Conservation (phyloP, 2,888 invertebrate genomes). For the Drosophila ustulata region DNA sequence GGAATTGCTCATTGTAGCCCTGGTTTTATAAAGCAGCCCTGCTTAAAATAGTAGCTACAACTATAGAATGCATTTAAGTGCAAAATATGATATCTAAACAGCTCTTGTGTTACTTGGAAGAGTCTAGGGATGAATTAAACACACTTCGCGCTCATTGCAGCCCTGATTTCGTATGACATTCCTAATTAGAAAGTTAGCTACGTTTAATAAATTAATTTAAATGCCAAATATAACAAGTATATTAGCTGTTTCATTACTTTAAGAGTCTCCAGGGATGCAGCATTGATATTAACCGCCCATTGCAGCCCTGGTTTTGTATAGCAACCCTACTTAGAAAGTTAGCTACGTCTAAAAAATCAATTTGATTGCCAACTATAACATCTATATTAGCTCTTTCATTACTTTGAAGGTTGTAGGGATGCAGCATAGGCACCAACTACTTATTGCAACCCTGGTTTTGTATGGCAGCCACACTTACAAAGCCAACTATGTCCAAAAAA, state of each 20-base stretch:
- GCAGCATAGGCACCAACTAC: too few relatives aligned
- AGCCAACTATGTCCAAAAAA: too few relatives aligned
- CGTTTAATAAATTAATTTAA: background rate
- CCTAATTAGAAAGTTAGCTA: background rate
- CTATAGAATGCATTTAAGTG: background rate
- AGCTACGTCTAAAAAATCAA: background rate
- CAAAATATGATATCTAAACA: background rate
- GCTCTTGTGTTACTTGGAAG: background rate
- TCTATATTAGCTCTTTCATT: background rate
- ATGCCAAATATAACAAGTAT: background rate
- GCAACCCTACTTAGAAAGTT: too few relatives aligned
- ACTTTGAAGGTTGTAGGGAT: background rate
- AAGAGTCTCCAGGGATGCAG: background rate
- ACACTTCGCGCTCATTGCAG: background rate
- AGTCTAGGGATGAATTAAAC: too few relatives aligned
- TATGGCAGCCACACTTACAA: background rate
- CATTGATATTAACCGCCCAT: background rate
- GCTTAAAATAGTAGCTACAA: background rate
- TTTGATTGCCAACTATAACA: background rate
- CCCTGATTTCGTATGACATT: slow-evolving; percentile 9
- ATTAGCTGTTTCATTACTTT: too few relatives aligned
- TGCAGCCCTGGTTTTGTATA: slow-evolving; percentile 11
- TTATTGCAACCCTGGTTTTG: slow-evolving; percentile 12
- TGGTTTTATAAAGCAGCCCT: background rate
- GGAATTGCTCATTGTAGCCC: background rate